Base-by-base conservation (phyloP, 1,140 invertebrate species). In the Rhagoletis zephyria region DNA sequence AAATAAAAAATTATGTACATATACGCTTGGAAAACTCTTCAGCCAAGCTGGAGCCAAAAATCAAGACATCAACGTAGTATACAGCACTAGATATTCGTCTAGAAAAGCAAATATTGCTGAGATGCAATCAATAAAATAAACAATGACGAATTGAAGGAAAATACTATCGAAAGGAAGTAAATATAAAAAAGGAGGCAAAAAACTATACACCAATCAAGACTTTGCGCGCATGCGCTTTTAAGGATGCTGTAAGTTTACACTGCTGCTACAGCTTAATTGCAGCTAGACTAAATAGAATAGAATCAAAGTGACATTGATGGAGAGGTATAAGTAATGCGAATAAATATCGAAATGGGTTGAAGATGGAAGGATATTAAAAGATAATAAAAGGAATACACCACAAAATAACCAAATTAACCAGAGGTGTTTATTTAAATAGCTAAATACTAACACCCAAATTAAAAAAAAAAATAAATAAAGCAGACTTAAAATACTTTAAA, bases 111-210 rank as follows among this genome's bases (percentile, higher is more conserved):
- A 81, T 3, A 81, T 51, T 74, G 12, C 1, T 42, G 19, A 2
- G 48, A 10, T 30, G 74, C 48, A 81, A 81, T 81, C 48, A 56
- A 19, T 81, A 59, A 56, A 59, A 3, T 56, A 45, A 77, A 77
- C n/a, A 77, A 77, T n/a, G 48, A 1, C 1, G 40, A 4, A 64
- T 5, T 12, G 16, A 16, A 64, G 63, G 59, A 60, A 60, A 60
- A 12, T 12, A 16, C n/a, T 30, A 67, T 1, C n/a, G 64, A 67
- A 67, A 67, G 30, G 30, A 30, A 1, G 0, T 30, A 30, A 67
- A 30, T 67, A 6, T 63, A 16, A n/a, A 14, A 5, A 4, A 5
- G n/a, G n/a, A 14, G 61, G 1, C 9, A 63, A 63, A 63, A 0
- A 63, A 63, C 12, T 63, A 63, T 14, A 63, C 12, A 63, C 10